Percentiles rank a stretch among this genome's conserved stretches.
phyloP scores from a whole-genome alignment of 1,140 invertebrate genomes.

The Phocides pigmalion region DNA sequence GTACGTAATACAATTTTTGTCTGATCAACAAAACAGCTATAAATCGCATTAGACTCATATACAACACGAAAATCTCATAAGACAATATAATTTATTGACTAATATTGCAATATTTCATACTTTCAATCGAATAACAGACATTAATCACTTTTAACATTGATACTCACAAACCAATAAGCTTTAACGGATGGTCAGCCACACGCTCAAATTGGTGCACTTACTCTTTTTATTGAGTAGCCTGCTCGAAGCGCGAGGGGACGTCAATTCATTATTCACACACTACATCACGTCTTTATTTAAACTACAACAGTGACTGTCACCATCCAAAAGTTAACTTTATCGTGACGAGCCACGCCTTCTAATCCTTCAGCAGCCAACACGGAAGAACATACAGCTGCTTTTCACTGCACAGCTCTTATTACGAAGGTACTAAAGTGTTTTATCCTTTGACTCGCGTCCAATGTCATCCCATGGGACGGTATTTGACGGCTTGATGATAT shows the following conservation, averaged over 20 bases:
- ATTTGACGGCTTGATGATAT: slow-evolving; percentile 32
- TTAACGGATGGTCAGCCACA: slow-evolving; percentile 24
- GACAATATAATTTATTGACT: too few species aligned
- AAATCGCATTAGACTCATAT: too few species aligned
- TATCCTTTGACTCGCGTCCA: slow-evolving; percentile 23
- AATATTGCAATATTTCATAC: not conserved
- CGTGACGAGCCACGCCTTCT: slow-evolving; percentile 8
- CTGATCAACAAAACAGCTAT: too few species aligned
- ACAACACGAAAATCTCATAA: too few species aligned
- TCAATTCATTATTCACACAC: slow-evolving; percentile 37
- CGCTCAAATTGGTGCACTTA: slow-evolving; percentile 4
- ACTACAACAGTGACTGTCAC: not conserved
- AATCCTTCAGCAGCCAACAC: slow-evolving; percentile 32
- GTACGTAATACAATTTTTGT: too few species aligned
- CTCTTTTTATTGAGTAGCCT: slow-evolving; percentile 15
- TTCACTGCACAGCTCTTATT: slow-evolving; percentile 14
- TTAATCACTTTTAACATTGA: slow-evolving; percentile 17
- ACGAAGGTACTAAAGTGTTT: not conserved
- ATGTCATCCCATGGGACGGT: slow-evolving; percentile 27
- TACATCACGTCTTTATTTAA: slow-evolving; percentile 39
- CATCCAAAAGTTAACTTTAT: slow-evolving; percentile 22
- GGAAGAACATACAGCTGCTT: slow-evolving; percentile 12
- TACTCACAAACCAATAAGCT: slow-evolving; percentile 17
- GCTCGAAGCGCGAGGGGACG: slow-evolving; percentile 2
- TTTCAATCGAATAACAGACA: slow-evolving; percentile 1